Evolutionary conservation across 2,113 vertebrate species (phyloP), one percentile per base, ranked within the genome.

Genomic region (Muscicapa adusta): DNA sequence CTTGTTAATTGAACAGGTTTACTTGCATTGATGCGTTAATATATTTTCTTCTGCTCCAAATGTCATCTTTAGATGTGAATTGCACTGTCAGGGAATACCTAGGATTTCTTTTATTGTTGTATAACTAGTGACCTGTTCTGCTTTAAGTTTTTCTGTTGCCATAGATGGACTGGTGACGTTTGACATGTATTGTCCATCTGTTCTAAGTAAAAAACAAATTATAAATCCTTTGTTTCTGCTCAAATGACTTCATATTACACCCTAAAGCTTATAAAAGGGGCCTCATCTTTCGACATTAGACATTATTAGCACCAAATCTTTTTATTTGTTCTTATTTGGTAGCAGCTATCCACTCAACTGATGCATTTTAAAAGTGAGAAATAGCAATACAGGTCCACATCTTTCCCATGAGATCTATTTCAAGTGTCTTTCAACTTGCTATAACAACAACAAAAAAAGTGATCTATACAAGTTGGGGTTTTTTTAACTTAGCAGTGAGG

Each of bases 401-500:
- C 23, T 62, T 85, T 85, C 60, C 36, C 13, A 22, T 48, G 18
- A 43, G 26, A 42, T 22, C 4, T 42, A 25, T 82, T 88, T 95
- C 18, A 54, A 72, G 9, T 68, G 28, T 56, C 18, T 62, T 75
- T 67, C 61, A 63, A 14, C 33, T 79, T 63, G 4, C 3, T 28
- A 11, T 25, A 74, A 12, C 7, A 57, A 53, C 47, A 73, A 56
- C 11, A 1, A 40, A 7, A 56, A 66, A 48, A 22, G 7, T 29
- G 4, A 5, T 38, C 1, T 7, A 23, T 48, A 23, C 4, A 7
- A 56, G 40, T 14, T 50, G 1, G 13, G 1, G 0, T 10, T 34
- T 65, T 56, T 75, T 58, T 3, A 66, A 33, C 4, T 82, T 14
- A 74, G 5, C n/a, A 78, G 4, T 15, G 38, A 77, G 8, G 17